Base-by-base conservation (phyloP, 2,888 invertebrate species). In the Ariolimax columbianus region DNA sequence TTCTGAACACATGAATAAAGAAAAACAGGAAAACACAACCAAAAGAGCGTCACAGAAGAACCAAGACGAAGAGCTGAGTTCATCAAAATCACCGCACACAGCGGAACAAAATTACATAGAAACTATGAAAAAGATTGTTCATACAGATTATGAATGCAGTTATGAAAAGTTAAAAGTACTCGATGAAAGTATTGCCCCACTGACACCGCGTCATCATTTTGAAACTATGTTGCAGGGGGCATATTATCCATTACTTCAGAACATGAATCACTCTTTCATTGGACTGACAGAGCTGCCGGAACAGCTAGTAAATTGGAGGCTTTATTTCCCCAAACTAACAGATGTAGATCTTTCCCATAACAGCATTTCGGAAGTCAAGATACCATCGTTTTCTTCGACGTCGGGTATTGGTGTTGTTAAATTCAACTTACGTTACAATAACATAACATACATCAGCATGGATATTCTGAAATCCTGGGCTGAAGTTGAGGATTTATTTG, bases 391-490 rank as follows among this genome's bases (percentile, higher is more conserved):
- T 72, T 59, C 85, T 26, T 26, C 77, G n/a, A 26, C 33, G 19
- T 14, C 59, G 1, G 77, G 51, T 23, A 30, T 38, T 0, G 77
- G 38, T 26, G 70, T 36, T 9, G 84, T 82, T 7, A 78, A 47
- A n/a, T 81, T 87, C 33, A 59, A 87, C 66, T 38, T 88, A 0
- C 86, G 88, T 6, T 83, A 87, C 85, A 91, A 91, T 81, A 89
- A 89, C 47, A 89, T 91, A 47, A 88, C 89, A 0, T 83, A 59
- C 26, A 77, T 91, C 23, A 85, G 82, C 4, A 83, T 85, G 23
- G 77, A 86, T 19, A 87, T 90, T 26, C 40, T 91, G 1, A 85
- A 88, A 33, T 78, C 88, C 14, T 87, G 90, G 77, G 79, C 73
- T 38, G n/a, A 73, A 14, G 85, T 90, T 81, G 86, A 87, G 30